phyloP scores from a whole-genome alignment of 1,140 invertebrate species.

The Ceratosolen solmsi region DNA sequence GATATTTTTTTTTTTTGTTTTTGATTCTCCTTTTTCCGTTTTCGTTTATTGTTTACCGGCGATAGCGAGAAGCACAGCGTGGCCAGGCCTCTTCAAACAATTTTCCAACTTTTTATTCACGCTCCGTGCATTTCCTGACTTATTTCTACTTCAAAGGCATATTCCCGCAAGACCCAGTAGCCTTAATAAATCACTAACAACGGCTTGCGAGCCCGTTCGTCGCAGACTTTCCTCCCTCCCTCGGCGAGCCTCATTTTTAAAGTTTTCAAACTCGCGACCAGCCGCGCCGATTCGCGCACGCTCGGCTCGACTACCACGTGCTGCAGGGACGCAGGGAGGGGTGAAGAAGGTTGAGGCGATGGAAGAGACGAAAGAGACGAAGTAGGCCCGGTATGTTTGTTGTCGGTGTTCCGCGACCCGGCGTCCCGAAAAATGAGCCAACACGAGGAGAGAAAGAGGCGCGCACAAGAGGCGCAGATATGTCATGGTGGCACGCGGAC shows the following conservation, averaged over 20 bases:
- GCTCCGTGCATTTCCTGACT: not conserved
- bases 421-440: not conserved
- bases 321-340: slow-evolving; percentile 7
- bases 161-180: not conserved
- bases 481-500: not conserved
- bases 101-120: not conserved
- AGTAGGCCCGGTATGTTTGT: slow-evolving; percentile 33
- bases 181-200: slow-evolving; percentile 23
- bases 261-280: not conserved
- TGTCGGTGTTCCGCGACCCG: slow-evolving; percentile 39
- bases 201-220: not conserved
- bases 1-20: no score
- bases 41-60: no score
- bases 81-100: no score
- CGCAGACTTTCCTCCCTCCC: not conserved
- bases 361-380: no score
- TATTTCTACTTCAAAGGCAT: not conserved
- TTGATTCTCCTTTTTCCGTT: no score
- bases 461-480: not conserved
- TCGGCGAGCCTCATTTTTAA: not conserved
- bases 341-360: no score
- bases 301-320: not conserved
- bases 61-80: no score
- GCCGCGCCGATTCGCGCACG: not conserved
- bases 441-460: slow-evolving; percentile 21